Conservation (phyloP, 2,797 vertebrate species). For the Kryptolebias ocellatus region DNA sequence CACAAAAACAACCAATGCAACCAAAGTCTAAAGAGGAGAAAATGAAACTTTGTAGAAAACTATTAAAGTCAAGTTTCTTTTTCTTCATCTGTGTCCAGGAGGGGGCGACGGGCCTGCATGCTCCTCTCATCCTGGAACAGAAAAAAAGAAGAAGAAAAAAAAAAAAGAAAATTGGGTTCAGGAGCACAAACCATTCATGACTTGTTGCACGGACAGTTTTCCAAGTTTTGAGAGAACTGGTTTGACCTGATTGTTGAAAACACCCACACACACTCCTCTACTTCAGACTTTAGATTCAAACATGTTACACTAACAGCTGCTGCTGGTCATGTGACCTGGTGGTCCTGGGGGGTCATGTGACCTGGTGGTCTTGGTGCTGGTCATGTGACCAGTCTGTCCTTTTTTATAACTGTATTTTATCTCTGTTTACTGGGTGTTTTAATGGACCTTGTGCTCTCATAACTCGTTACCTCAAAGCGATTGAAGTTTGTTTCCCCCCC, state of each 20-base stretch:
- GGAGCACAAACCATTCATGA: background rate
- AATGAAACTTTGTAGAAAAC: background rate
- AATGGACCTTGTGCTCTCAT: constrained; percentile 20
- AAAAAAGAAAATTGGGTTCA: background rate
- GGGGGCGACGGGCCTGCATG: constrained; percentile 63
- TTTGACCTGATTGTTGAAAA: too few species aligned
- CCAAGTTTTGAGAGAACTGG: too few species aligned
- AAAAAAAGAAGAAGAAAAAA: background rate
- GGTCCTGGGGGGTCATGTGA: too few species aligned
- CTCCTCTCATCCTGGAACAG: constrained; percentile 7
- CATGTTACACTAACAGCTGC: constrained; percentile 5
- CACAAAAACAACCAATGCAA: too few species aligned
- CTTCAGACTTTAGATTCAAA: background rate
- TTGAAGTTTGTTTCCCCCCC: background rate
- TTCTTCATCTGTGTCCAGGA: constrained; percentile 60
- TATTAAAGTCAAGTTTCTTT: background rate
- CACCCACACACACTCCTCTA: background rate
- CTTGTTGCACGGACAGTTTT: too few species aligned
- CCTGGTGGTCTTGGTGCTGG: too few species aligned
- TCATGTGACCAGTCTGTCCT: constrained; percentile 10
- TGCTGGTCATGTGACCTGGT: constrained; percentile 2
- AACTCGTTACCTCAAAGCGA: constrained; percentile 5
- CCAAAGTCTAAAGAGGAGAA: background rate
- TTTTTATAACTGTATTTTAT: too few species aligned
- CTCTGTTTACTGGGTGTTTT: constrained; percentile 25